Evolutionary conservation across 2,797 vertebrate species (phyloP).

Genomic region (Peromyscus attwateri): DNA sequence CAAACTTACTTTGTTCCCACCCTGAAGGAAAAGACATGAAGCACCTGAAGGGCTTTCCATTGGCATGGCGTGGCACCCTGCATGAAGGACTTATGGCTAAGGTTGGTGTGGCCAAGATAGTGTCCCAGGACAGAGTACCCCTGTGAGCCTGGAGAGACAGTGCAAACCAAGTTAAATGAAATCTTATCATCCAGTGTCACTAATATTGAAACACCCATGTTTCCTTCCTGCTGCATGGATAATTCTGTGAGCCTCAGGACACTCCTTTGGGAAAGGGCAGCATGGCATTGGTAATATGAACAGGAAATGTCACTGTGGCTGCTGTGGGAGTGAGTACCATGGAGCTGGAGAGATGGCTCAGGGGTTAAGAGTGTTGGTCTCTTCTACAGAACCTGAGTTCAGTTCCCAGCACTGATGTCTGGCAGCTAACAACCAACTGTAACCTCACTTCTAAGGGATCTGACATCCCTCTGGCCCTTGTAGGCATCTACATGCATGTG

Average conservation of each 20-base stretch:
- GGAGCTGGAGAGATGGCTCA: not conserved
- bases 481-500: not conserved
- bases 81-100: not conserved
- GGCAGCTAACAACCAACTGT: not conserved
- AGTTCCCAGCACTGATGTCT: not conserved
- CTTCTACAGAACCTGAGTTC: not conserved
- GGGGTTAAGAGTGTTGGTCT: not conserved
- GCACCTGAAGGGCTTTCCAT: too few species aligned
- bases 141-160: not conserved
- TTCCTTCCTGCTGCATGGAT: not conserved
- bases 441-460: not conserved
- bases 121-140: not conserved
- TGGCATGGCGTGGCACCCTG: rapidly evolving
- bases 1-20: not conserved
- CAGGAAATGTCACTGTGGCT: not conserved
- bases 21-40: not conserved
- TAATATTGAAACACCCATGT: not conserved
- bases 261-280: not conserved
- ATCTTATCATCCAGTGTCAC: not conserved
- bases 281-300: not conserved
- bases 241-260: not conserved
- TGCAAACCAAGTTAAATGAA: not conserved
- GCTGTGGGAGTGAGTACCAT: not conserved
- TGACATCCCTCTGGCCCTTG: not conserved
- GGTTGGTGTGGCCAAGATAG: not conserved